Base-by-base conservation (phyloP, 2,797 vertebrate species). In the Calcarius lapponicus region DNA sequence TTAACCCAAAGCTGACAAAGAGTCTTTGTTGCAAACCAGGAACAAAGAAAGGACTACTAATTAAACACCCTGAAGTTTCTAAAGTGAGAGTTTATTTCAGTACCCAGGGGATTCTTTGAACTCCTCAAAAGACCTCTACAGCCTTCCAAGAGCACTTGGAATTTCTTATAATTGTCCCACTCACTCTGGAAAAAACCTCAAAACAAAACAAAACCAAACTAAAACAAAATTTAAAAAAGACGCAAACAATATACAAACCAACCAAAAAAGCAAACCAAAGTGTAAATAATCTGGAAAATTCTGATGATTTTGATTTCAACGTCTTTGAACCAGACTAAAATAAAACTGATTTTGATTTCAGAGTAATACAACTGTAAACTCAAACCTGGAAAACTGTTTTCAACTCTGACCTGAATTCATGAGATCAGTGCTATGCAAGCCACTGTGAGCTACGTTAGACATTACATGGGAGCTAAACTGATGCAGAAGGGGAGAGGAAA, bases 1-100 rank as follows among this genome's bases (percentile, higher is more conserved):
- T 95, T 95, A 95, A 96, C 32, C 58, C 82, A 80, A 86, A 88
- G 58, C 76, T 94, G 78, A 85, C 80, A 94, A 71, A 92, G 53
- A 87, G 50, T 28, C 75, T 85, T 94, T 84, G 82, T 78, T 79
- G 53, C 29, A 92, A 96, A 92, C 43, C 48, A 31, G 15, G 53
- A 96, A 93, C 73, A 95, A 95, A 94, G 65, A 89, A 93, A 94
- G 26, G 51, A 94, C 38, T 28, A 53, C 83, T 94, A 96, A 97
- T 96, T 97, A 96, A 96, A 93, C 70, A 96, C 36, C 38, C 22
- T 89, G 57, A 91, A 73, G 22, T 91, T 94, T 95, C 72, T 86
- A 64, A 97, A 93, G 21, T 67, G 70, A 91, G 88, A 92, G 88
- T 50, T 95, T 80, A 83, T 90, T 93, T 95, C 92, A 92, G 57